Evolutionary conservation across 2,888 invertebrate species (phyloP).

Genomic region (Onthophagus sagittarius): DNA sequence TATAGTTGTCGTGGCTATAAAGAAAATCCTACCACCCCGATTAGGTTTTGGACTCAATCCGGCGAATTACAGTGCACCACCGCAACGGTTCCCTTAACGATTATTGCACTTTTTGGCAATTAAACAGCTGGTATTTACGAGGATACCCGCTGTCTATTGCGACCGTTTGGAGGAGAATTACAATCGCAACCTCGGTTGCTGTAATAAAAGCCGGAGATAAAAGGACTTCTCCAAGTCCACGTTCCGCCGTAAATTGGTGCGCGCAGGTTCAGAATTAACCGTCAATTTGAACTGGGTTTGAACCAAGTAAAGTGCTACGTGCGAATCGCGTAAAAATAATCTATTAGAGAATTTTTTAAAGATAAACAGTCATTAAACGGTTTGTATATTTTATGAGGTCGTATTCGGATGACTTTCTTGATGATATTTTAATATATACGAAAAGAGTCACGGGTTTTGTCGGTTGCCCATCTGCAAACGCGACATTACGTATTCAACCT

Average conservation of each 20-base stretch:
- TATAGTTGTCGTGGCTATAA: not conserved
- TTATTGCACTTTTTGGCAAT: conserved; percentile 18
- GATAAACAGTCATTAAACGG: not conserved
- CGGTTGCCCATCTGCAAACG: not conserved
- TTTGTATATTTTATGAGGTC: not conserved
- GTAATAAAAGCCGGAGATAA: not conserved
- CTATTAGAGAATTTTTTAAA: too few species aligned
- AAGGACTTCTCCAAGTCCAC: not conserved
- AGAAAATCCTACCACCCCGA: not conserved
- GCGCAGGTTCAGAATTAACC: not conserved
- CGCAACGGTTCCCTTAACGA: conserved; percentile 14
- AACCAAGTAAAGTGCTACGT: not conserved
- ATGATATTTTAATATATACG: not conserved
- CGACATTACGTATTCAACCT: not conserved
- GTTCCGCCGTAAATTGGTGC: not conserved
- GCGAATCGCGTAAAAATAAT: not conserved
- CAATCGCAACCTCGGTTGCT: not conserved
- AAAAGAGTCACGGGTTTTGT: not conserved
- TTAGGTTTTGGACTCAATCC: not conserved
- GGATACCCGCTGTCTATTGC: conserved; percentile 7
- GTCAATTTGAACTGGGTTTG: not conserved
- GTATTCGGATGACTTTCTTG: not conserved
- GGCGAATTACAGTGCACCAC: not conserved
- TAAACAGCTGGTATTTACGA: conserved; percentile 19
- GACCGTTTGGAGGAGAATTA: conserved; percentile 8